Evolutionary conservation across 1,140 invertebrate genomes (phyloP).

Genomic region (Cydia pomonella): DNA sequence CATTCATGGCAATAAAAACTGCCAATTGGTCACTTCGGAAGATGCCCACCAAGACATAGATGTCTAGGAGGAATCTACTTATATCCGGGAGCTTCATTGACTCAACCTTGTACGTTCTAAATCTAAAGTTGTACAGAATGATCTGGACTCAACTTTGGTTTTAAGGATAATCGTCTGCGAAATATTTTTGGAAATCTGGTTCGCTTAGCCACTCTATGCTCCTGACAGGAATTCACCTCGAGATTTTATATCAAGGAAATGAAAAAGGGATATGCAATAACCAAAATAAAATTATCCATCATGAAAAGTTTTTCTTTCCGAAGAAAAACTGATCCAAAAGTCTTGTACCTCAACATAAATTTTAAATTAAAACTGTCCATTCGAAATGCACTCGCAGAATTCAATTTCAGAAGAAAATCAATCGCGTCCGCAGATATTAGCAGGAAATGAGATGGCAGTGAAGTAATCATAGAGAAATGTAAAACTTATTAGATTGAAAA

Average conservation of each 20-base stretch:
- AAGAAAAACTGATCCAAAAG: neutral
- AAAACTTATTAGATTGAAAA: constrained; percentile 9
- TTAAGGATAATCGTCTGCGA: too few relatives aligned
- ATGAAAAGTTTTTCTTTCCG: neutral
- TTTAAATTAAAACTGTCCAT: constrained; percentile 2
- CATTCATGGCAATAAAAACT: neutral
- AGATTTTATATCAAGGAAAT: too few relatives aligned
- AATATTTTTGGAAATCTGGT: too few relatives aligned
- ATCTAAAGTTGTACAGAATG: too few relatives aligned
- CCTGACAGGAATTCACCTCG: too few relatives aligned
- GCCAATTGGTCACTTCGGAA: neutral
- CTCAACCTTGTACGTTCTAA: too few relatives aligned
- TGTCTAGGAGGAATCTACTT: too few relatives aligned
- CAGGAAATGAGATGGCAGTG: constrained; percentile 14
- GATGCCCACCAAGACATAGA: neutral
- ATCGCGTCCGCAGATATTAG: constrained; percentile 15
- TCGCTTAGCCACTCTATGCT: too few relatives aligned
- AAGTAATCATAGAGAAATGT: constrained; percentile 1
- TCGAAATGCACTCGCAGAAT: neutral
- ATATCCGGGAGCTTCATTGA: too few relatives aligned
- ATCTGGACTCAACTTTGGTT: too few relatives aligned
- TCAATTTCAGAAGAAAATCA: constrained; percentile 3
- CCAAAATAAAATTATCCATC: neutral
- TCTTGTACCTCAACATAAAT: neutral
- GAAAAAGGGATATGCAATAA: too few relatives aligned